Evolutionary conservation across 1,140 invertebrate species (phyloP), one percentile per base, ranked within the genome.

Genomic region (Bradysia coprophila): DNA sequence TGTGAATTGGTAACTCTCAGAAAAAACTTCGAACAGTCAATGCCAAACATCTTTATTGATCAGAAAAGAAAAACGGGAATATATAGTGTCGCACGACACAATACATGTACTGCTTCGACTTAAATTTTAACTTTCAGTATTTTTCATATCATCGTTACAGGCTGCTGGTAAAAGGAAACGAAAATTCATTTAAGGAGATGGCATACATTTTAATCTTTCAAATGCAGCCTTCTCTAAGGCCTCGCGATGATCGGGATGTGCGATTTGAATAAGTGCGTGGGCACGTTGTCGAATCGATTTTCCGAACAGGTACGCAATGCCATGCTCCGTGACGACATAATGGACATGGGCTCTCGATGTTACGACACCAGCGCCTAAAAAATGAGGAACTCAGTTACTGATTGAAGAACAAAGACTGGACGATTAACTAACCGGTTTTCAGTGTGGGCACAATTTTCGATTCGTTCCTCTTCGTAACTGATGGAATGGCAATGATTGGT

Each of bases 241-340:
- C 58, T 88, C 81, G 41, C 90, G 70, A 49, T 93, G 84, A 56
- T 90, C 74, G 0, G 92, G 91, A 65, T 93, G 90, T 1, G 91
- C 78, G 34, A 96, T 78, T 44, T 83, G 70, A 50, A 96, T 95
- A 0, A 96, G 68, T 45, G 80, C 87, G 56, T 90, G 76, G 1
- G 90, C 89, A 43, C 91, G 62, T 58, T 95, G 90, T 11, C 87
- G 67, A 9, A 93, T 65, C 22, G 76, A 82, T 61, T 91, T 92
- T 18, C 90, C 91, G 63, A 92, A 94, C 6, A 96, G 62, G 44
- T 78, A 69, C 0, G 90, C 89, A 46, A 95, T 90, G 21, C 92
- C 91, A 50, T 86, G 72, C 57, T 95, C 91, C 0, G 91, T 96
- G 0, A 94, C 90, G 5, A 95, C 72, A 54, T 95, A 95, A 54